Evolutionary conservation across 1,140 invertebrate species (phyloP), one percentile per base, ranked within the genome.

Genomic region (Saccostrea echinata): DNA sequence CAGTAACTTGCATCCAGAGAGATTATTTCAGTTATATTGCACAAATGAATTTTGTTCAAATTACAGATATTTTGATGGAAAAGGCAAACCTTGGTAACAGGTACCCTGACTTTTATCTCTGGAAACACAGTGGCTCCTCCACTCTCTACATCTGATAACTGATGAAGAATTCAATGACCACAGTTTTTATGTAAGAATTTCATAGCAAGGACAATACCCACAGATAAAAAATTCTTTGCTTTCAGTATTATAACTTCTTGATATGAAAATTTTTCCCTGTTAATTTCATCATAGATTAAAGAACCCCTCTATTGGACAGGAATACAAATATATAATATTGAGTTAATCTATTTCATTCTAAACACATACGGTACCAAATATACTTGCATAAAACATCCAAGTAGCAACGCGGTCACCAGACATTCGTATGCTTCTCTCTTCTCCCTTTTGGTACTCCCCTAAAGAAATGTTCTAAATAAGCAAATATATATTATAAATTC

Each of bases 391-490:
- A 30, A 71, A 30, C 68, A 71, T 30, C 68, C 68, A 71, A 16
- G 68, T 71, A 71, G 68, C 68, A 3, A 71, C 30, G 0, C 68
- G 24, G 11, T 71, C 68, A 9, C 68, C 68, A 18, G 68, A 71
- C 68, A 71, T 71, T 13, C 68, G 68, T 3, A 71, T 33, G 3
- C 68, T 71, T 12, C 68, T 71, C 68, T 71, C 68, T 71, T 30
- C 27, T 8, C 30, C 12, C 68, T 30, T 71, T 13, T 71, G 68
- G 68, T 71, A 71, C 12, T 71, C 68, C 27, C 68, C 68, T 33
- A 71, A 71, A 30, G 68, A 30, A 71, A 71, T 71, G 68, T 71
- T 71, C 68, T 71, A 33, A 71, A 71, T 71, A 33, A 30, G 27
- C 27, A 71, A 33, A 71, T 9, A 71, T 16, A n/a, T 21, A 18